Evolutionary conservation across 1,140 invertebrate species (phyloP).

Genomic region (Drosophila guanche): DNA sequence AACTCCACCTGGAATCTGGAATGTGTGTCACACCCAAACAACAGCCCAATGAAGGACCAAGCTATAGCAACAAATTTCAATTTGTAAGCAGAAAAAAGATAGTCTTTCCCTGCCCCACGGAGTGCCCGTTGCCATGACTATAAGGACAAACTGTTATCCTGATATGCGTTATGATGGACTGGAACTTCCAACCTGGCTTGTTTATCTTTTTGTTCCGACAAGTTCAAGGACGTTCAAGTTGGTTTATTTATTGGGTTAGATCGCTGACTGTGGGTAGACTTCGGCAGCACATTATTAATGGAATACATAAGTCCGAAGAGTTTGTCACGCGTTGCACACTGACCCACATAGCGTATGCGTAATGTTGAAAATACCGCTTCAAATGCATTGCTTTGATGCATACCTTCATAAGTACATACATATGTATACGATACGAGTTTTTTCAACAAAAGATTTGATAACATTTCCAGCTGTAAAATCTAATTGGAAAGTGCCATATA

Average conservation of each 20-base stretch:
- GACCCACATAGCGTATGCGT: constrained; percentile 57
- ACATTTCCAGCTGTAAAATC: constrained; percentile 59
- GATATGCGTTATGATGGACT: constrained; percentile 38
- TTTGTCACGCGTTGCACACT: constrained; percentile 47
- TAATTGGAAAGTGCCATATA: constrained; percentile 35
- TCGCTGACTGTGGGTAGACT: constrained; percentile 1
- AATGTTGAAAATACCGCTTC: constrained; percentile 23
- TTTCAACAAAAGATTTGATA: constrained; percentile 37
- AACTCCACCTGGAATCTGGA: constrained; percentile 50
- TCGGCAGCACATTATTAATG: constrained; percentile 6
- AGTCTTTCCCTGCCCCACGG: constrained; percentile 53
- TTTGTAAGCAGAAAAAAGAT: constrained; percentile 18
- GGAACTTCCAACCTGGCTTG: constrained; percentile 26
- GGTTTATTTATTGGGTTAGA: not conserved
- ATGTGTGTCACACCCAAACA: constrained; percentile 73
- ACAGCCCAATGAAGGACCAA: constrained; percentile 14
- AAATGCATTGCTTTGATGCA: constrained; percentile 44
- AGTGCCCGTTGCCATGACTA: constrained; percentile 65
- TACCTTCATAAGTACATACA: constrained; percentile 14
- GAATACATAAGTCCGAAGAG: constrained; percentile 12
- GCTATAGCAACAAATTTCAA: constrained; percentile 47
- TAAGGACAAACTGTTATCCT: constrained; percentile 67
- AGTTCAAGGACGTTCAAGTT: constrained; percentile 76
- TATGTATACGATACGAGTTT: not conserved
- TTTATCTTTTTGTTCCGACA: constrained; percentile 34